A percentile compares a stretch with the other conserved stretches of the same genome.
These are phyloP conservation scores for Lophius americanus DNA, from an alignment of 2,797 vertebrate genomes.

Conservation along the genomic window DNA sequence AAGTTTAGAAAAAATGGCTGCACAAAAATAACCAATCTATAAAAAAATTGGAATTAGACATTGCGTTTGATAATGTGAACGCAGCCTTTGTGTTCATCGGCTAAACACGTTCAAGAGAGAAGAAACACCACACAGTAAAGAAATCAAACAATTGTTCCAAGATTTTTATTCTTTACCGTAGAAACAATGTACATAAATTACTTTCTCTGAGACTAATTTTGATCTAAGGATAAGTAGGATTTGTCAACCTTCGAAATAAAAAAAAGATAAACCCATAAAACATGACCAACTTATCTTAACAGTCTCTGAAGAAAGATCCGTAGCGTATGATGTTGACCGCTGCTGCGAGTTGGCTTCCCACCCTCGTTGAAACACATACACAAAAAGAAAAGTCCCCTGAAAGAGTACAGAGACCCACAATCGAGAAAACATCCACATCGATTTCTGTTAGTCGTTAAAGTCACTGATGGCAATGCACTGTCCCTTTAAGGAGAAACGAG, in stretches of 20 bases:
- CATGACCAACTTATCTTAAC: conserved; percentile 87
- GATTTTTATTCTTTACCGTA: conserved; percentile 95
- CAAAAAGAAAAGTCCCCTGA: conserved; percentile 64
- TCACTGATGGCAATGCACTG: conserved; percentile 67
- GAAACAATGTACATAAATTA: conserved; percentile 99
- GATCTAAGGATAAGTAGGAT: conserved; percentile 98
- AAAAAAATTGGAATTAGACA: too few species aligned
- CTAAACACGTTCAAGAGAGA: not conserved
- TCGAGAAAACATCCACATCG: conserved; percentile 71
- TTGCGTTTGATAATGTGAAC: too few species aligned
- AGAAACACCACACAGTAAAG: conserved; percentile 25
- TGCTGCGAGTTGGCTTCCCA: conserved; percentile 57
- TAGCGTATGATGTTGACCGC: conserved; percentile 85
- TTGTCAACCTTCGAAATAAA: conserved; percentile 79
- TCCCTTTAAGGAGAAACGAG: conserved; percentile 67
- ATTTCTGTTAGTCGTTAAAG: conserved; percentile 69
- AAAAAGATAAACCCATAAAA: conserved; percentile 87
- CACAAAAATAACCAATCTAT: too few species aligned
- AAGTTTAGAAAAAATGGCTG: too few species aligned
- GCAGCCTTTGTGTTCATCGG: too few species aligned
- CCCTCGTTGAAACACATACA: conserved; percentile 66
- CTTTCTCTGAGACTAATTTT: conserved; percentile 99
- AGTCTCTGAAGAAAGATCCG: conserved; percentile 85
- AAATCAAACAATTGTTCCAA: conserved; percentile 81
- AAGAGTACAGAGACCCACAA: conserved; percentile 72